phyloP scores from a whole-genome alignment of 1,140 invertebrate species.

The Ruditapes philippinarum region DNA sequence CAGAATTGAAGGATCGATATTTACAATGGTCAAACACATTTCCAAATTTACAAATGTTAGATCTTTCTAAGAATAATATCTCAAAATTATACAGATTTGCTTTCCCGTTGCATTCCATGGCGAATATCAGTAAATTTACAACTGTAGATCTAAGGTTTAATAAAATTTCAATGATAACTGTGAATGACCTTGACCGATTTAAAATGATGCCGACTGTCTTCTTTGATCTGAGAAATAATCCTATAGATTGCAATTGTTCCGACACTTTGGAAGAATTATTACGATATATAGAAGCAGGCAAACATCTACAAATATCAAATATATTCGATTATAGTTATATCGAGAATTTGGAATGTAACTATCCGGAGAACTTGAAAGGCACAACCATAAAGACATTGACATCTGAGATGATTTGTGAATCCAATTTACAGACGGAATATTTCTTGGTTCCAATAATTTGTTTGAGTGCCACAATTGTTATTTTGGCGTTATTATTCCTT shows the following conservation, averaged over 20 bases:
- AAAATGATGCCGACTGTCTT: constrained; percentile 52
- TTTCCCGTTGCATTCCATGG: constrained; percentile 36
- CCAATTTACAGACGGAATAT: not conserved
- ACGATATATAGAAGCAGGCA: constrained; percentile 53
- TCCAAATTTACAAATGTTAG: constrained; percentile 71
- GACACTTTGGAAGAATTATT: constrained; percentile 60
- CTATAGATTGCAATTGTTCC: constrained; percentile 72
- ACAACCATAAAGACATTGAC: constrained; percentile 53
- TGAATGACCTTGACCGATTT: constrained; percentile 64
- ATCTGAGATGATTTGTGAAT: constrained; percentile 55
- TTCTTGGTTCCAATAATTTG: constrained; percentile 66
- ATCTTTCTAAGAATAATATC: constrained; percentile 73
- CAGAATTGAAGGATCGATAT: constrained; percentile 49
- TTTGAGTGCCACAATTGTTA: constrained; percentile 66
- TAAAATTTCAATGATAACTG: constrained; percentile 67
- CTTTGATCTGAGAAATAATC: constrained; percentile 74
- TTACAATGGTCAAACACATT: constrained; percentile 70
- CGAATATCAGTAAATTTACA: not conserved
- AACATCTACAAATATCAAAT: constrained; percentile 32
- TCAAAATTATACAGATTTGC: constrained; percentile 62
- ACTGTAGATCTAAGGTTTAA: constrained; percentile 72
- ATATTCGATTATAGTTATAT: constrained; percentile 70
- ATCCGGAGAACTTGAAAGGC: constrained; percentile 62
- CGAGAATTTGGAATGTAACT: constrained; percentile 65
- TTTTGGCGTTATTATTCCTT: constrained; percentile 67